Evolutionary conservation across 1,140 invertebrate species (phyloP), one percentile per base, ranked within the genome.

Genomic region (Patella vulgata): DNA sequence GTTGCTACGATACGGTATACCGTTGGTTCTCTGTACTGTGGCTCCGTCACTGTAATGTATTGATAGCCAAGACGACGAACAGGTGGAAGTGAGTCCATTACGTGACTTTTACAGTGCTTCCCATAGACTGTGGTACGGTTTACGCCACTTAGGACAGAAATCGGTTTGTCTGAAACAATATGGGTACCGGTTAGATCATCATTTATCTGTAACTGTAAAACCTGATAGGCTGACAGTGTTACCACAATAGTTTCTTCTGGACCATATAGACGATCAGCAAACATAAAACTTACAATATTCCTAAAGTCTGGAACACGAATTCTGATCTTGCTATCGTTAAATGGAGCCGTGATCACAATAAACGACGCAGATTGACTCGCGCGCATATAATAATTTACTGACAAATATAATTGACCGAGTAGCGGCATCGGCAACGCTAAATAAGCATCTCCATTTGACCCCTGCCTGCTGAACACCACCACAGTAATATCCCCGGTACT

Each of bases 1-100:
- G 40, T 48, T 30, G 56, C 46, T 8, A 59, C 30, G 28, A 59
- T 48, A 23, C 57, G 57, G 36, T 59, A 59, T 2, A 33, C 14
- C 23, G 48, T 46, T 1, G 33, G 44, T 3, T 14, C 19, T 1
- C 17, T 33, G 17, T 59, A 46, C 1, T 50, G 23, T 6, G 56
- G 56, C 17, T 39, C 6, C 12, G 44, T 33, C 14, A 59, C 17
- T 0, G 48, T 44, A 31, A 59, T n/a, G 31, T 48, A 59, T 21
- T 43, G 48, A 21, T 0, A 39, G 46, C 17, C 43, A 43, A 44
- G 40, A 14, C 31, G 21, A 4, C 2, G 3, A 14, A 21, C 23
- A 1, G 57, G 46, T 25, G 57, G 57, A 28, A 48, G 36, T 46
- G 40, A 47, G 30, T 59, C 46, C 1, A 50, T 12, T 12, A 59